phyloP scores from a whole-genome alignment of 2,113 vertebrate species.

The Caracal caracal region DNA sequence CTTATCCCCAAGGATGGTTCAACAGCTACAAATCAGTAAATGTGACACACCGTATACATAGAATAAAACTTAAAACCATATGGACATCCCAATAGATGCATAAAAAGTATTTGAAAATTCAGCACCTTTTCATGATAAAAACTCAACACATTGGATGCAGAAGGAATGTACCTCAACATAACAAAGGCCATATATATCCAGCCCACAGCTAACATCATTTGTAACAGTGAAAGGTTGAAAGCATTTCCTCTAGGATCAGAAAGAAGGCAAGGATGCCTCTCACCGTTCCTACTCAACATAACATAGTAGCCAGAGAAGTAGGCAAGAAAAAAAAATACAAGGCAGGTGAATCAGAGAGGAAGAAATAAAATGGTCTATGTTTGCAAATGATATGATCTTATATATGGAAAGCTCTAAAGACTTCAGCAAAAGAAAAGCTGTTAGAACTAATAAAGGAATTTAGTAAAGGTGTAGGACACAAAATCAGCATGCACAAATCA shows the following conservation, averaged over 20 bases:
- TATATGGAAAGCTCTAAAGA: no score
- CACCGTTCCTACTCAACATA: neutral
- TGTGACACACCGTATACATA: neutral
- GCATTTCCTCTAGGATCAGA: neutral
- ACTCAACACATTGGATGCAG: neutral
- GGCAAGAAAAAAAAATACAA: neutral
- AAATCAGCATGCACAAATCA: neutral
- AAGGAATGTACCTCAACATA: neutral
- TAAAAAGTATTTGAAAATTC: neutral
- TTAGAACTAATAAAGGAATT: neutral
- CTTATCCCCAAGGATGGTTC: neutral
- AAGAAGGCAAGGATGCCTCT: neutral
- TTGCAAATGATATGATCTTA: neutral
- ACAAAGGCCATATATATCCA: neutral
- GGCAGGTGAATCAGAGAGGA: neutral
- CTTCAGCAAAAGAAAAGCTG: no score
- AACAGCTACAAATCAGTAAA: neutral
- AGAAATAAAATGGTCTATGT: neutral
- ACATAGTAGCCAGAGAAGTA: neutral
- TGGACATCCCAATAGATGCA: neutral
- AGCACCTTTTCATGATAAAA: neutral
- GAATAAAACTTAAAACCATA: neutral
- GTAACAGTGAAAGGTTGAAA: neutral
- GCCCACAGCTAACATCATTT: neutral
- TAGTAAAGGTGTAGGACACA: neutral